Evolutionary conservation across 2,888 invertebrate species (phyloP).

Genomic region (Trisateles emortualis): DNA sequence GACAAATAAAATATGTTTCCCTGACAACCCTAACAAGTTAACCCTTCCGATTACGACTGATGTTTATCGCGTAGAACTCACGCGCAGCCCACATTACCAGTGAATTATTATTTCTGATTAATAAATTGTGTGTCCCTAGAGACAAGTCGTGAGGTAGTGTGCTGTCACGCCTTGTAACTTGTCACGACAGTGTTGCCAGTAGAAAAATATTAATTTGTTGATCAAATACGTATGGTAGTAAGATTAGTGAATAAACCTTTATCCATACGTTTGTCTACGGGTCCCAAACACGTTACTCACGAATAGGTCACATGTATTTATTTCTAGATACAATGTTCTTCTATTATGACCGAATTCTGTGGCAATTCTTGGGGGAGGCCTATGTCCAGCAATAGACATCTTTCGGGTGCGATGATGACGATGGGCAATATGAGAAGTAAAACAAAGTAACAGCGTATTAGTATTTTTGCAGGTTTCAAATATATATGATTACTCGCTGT

Average conservation of each 20-base stretch:
- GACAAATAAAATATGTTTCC: not conserved
- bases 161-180: slow-evolving; percentile 60
- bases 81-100: slow-evolving; percentile 74
- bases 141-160: slow-evolving; percentile 60
- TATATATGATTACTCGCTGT: too few relatives aligned
- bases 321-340: too few relatives aligned
- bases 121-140: slow-evolving; percentile 81
- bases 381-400: too few relatives aligned
- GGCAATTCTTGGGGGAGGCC: too few relatives aligned
- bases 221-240: too few relatives aligned
- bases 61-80: slow-evolving; percentile 65
- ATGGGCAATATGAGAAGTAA: too few relatives aligned
- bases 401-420: not conserved
- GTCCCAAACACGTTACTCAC: too few relatives aligned
- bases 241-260: too few relatives aligned
- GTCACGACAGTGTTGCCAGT: slow-evolving; percentile 28
- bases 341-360: not conserved
- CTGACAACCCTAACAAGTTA: slow-evolving; percentile 36
- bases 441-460: too few relatives aligned
- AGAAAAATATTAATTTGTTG: not conserved
- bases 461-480: too few relatives aligned
- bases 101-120: slow-evolving; percentile 87
- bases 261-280: too few relatives aligned
- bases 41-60: slow-evolving; percentile 65
- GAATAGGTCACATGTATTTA: too few relatives aligned